phyloP scores from a whole-genome alignment of 1,140 invertebrate genomes.

The Epicauta chinensis region DNA sequence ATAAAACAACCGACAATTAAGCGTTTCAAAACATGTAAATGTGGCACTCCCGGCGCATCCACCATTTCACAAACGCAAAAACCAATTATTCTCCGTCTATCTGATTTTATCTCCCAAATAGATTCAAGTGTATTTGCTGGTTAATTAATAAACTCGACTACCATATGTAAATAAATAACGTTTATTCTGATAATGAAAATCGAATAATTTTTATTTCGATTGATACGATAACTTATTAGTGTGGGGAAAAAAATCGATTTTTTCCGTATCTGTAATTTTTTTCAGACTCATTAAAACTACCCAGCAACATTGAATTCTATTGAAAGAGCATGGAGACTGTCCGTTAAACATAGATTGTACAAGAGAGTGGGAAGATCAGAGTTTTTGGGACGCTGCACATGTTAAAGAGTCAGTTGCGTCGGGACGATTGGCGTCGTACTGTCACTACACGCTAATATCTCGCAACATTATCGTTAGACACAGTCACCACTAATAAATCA shows the following conservation, averaged over 20 bases:
- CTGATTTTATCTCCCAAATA: no score
- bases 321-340: conserved; percentile 2
- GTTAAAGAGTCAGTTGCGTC: conserved; percentile 9
- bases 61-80: background rate
- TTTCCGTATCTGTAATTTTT: conserved; percentile 1
- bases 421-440: conserved; percentile 13
- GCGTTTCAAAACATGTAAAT: background rate
- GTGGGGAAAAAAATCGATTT: background rate
- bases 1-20: background rate
- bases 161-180: conserved; percentile 1
- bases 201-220: background rate
- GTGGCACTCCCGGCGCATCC: conserved; percentile 10
- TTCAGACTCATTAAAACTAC: no score
- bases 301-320: background rate
- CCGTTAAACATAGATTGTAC: background rate
- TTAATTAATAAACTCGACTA: background rate
- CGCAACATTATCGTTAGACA: conserved; percentile 1
- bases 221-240: background rate
- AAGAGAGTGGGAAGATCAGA: conserved; percentile 10
- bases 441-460: conserved; percentile 8
- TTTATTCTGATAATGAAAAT: background rate
- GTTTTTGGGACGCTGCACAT: conserved; percentile 10
- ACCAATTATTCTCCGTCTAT: no score
- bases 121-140: background rate
- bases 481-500: background rate